phyloP scores from a whole-genome alignment of 2,888 invertebrate genomes.

The Eilema depressum region DNA sequence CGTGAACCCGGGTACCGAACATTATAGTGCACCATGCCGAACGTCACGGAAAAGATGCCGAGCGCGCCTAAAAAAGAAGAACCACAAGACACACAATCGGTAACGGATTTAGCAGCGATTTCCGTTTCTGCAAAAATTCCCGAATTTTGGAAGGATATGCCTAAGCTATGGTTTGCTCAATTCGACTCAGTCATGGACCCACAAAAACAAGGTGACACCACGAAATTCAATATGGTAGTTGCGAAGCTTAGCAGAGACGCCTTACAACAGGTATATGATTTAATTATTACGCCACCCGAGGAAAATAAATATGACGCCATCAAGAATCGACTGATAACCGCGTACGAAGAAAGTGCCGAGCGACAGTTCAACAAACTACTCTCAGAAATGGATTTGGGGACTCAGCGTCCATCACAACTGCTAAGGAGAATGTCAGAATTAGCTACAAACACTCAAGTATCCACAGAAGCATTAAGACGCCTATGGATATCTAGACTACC shows the following conservation, averaged over 20 bases:
- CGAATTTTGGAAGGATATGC: not conserved
- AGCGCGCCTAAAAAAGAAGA: no score
- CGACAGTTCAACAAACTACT: not conserved
- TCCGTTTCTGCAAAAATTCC: not conserved
- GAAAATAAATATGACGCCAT: not conserved
- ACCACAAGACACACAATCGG: no score
- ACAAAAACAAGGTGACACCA: no score
- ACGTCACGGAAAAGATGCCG: no score
- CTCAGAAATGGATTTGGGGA: not conserved
- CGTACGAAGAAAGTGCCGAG: slow-evolving; percentile 1
- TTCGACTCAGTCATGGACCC: no score
- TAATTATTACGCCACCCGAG: not conserved
- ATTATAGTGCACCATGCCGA: no score
- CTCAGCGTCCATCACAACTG: not conserved
- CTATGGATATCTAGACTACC: not conserved
- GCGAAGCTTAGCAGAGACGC: not conserved
- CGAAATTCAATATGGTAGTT: not conserved
- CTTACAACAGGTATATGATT: not conserved
- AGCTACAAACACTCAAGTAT: not conserved
- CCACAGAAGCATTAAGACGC: not conserved
- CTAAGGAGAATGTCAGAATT: not conserved
- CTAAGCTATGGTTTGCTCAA: no score
- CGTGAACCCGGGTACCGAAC: no score
- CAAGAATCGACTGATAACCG: not conserved
- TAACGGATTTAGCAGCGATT: no score